phyloP scores from a whole-genome alignment of 2,113 vertebrate genomes.

The Neotoma lepida region DNA sequence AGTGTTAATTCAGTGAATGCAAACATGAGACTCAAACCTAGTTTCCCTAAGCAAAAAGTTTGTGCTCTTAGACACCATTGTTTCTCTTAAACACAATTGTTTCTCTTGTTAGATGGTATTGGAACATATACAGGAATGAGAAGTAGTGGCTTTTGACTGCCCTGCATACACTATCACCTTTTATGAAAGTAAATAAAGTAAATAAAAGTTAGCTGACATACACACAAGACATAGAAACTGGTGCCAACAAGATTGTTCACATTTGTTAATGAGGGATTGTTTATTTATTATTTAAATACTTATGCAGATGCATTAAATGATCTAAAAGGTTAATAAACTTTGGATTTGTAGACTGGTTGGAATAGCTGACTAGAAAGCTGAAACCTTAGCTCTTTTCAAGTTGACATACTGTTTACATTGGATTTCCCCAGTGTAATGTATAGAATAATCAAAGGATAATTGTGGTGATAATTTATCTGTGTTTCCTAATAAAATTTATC shows the following conservation, averaged over 20 bases:
- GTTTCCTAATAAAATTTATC: too few species aligned
- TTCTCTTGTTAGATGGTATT: neutral
- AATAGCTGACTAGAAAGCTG: neutral
- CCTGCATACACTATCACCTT: neutral
- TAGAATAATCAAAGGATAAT: slow-evolving; percentile 25
- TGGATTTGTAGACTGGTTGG: neutral
- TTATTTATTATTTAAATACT: neutral
- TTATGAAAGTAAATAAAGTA: slow-evolving; percentile 16
- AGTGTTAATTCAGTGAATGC: neutral
- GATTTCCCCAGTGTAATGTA: neutral
- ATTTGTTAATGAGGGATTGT: neutral
- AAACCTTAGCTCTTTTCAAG: slow-evolving; percentile 29
- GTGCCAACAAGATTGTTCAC: neutral
- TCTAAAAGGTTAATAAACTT: slow-evolving; percentile 39
- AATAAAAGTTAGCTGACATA: neutral
- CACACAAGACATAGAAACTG: neutral
- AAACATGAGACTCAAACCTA: neutral
- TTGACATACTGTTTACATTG: slow-evolving; percentile 38
- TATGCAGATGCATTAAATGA: slow-evolving; percentile 20
- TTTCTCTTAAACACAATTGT: neutral
- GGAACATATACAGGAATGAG: slow-evolving; percentile 4
- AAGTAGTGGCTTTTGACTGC: neutral
- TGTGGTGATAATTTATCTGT: too few species aligned
- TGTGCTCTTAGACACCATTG: neutral
- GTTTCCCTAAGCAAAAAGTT: neutral